Conservation (phyloP, 2,797 vertebrate species). For the Macropus fuliginosus region DNA sequence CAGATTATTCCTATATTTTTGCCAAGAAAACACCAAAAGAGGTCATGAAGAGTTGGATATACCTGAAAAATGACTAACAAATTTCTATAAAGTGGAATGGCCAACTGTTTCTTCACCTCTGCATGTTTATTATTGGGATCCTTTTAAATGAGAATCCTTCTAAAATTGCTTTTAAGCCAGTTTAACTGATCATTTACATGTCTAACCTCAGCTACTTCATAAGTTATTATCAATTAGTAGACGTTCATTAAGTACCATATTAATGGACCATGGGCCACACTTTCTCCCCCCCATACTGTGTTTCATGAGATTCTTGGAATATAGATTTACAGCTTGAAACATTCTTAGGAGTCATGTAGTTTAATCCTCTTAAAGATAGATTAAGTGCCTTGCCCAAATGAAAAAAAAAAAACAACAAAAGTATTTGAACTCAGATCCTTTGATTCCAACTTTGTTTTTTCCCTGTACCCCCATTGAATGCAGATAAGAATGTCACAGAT, state of each 20-base stretch:
- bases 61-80: neutral
- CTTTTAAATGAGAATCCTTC: neutral
- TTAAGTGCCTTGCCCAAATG: neutral
- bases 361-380: neutral
- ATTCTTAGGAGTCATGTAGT: neutral
- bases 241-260: neutral
- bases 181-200: neutral
- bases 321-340: neutral
- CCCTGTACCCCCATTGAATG: neutral
- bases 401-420: neutral
- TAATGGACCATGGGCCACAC: neutral
- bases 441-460: neutral
- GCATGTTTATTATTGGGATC: neutral
- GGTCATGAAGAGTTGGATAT: neutral
- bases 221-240: neutral
- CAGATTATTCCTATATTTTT: neutral
- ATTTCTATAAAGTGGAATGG: neutral
- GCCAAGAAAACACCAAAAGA: neutral
- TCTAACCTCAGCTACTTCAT: neutral
- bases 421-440: neutral
- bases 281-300: neutral
- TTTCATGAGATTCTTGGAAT: neutral
- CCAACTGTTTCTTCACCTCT: neutral
- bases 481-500: neutral
- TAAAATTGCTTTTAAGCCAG: neutral